These are phyloP conservation scores for Drosophila niveifrons DNA, from an alignment of 2,888 invertebrate species.

Conservation along the genomic window DNA sequence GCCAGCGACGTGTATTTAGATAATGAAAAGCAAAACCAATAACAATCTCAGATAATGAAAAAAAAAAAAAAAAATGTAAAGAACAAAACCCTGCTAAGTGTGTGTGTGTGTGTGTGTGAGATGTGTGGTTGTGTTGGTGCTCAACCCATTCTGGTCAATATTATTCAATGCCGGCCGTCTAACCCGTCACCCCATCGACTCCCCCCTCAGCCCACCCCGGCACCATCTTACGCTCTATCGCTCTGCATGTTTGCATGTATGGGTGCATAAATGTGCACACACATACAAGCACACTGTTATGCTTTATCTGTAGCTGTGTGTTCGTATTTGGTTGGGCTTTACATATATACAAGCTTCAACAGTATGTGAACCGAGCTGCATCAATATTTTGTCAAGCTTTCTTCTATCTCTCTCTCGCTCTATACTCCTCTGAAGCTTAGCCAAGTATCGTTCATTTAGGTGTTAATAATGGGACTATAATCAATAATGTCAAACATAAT, in stretches of 20 bases:
- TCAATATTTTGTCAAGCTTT: conserved; percentile 33
- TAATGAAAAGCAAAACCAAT: conserved; percentile 61
- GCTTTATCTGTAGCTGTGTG: conserved; percentile 64
- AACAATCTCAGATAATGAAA: conserved; percentile 65
- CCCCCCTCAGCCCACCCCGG: conserved; percentile 3
- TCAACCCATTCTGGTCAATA: conserved; percentile 73
- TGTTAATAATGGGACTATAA: conserved; percentile 75
- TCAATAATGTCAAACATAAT: conserved; percentile 65
- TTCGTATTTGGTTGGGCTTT: conserved; percentile 54
- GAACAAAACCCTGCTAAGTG: conserved; percentile 27
- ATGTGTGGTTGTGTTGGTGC: conserved; percentile 29
- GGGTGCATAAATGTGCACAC: conserved; percentile 14
- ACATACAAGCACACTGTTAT: neutral
- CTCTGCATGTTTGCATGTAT: conserved; percentile 4
- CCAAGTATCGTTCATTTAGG: conserved; percentile 52
- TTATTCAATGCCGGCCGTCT: conserved; percentile 61
- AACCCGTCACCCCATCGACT: conserved; percentile 19
- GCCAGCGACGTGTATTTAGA: conserved; percentile 72
- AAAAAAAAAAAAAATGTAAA: conserved; percentile 20
- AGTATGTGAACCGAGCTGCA: conserved; percentile 39
- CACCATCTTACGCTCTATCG: conserved; percentile 28
- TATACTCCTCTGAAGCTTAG: conserved; percentile 22
- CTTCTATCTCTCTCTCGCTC: neutral
- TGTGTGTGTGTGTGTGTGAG: conserved; percentile 6
- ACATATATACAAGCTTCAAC: neutral